These are phyloP conservation scores for Elachura formosa DNA, from an alignment of 2,113 vertebrate species.

Conservation along the genomic window DNA sequence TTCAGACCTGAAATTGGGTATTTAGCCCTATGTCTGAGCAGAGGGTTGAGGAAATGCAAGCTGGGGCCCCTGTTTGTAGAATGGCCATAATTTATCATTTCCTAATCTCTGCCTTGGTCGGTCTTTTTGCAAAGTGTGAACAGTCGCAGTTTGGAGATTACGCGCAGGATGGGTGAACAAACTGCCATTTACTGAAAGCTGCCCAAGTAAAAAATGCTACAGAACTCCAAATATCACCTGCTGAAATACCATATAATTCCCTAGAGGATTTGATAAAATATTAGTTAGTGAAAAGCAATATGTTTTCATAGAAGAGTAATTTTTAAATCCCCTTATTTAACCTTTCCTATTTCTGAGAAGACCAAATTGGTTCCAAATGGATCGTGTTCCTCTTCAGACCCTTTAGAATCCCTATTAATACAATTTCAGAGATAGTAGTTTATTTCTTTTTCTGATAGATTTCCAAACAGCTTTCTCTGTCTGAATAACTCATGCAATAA, in stretches of 20 bases:
- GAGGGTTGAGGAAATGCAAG: neutral
- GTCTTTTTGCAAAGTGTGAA: neutral
- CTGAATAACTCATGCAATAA: conserved; percentile 1
- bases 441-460: neutral
- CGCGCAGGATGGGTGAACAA: neutral
- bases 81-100: accelerated
- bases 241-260: neutral
- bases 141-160: neutral
- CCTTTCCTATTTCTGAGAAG: neutral
- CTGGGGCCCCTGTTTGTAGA: neutral
- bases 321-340: neutral
- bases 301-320: neutral
- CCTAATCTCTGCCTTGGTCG: neutral
- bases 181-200: neutral
- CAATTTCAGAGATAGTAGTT: neutral
- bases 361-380: neutral
- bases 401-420: neutral
- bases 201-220: neutral
- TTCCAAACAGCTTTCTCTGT: conserved; percentile 14
- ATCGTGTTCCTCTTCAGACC: neutral
- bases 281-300: neutral
- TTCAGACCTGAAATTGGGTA: neutral
- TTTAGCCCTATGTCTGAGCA: neutral
- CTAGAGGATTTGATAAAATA: neutral
- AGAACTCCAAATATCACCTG: neutral